These are phyloP conservation scores for Halcyon smyrnensis DNA, from an alignment of 2,797 vertebrate species.

Conservation along the genomic window DNA sequence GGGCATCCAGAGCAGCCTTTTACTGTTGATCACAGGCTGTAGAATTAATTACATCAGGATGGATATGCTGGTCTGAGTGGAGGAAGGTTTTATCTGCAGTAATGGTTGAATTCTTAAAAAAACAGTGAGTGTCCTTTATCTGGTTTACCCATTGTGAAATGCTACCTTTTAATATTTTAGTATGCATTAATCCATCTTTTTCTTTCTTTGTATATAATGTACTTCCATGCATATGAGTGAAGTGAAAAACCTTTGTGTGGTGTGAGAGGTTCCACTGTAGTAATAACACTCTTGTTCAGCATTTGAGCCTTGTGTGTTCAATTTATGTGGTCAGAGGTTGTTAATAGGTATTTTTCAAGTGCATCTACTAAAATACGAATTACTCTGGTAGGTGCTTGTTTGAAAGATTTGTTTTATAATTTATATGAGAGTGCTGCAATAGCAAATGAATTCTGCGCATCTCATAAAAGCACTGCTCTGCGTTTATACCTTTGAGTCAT, in stretches of 20 bases:
- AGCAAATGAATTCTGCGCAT: background rate
- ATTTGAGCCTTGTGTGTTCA: background rate
- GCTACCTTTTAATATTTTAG: slow-evolving; percentile 45
- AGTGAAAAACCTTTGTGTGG: background rate
- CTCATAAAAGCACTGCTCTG: background rate
- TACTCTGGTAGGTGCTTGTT: background rate
- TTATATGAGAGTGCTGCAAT: background rate
- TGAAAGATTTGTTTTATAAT: slow-evolving; percentile 34
- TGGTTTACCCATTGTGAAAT: slow-evolving; percentile 8
- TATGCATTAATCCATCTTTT: slow-evolving; percentile 22
- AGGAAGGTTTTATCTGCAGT: slow-evolving; percentile 33
- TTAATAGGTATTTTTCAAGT: background rate
- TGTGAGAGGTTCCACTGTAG: slow-evolving; percentile 3
- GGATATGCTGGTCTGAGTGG: background rate
- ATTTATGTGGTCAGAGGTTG: background rate
- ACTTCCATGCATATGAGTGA: slow-evolving; percentile 16
- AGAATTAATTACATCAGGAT: slow-evolving; percentile 19
- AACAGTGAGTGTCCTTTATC: background rate
- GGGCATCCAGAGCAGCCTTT: background rate
- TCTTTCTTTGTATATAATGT: background rate
- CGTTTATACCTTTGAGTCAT: background rate
- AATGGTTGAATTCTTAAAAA: slow-evolving; percentile 20
- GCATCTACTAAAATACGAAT: background rate
- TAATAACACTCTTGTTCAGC: background rate
- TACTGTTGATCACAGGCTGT: slow-evolving; percentile 16